These are phyloP conservation scores for Bradypodion pumilum DNA, from an alignment of 2,797 vertebrate species.

Conservation along the genomic window DNA sequence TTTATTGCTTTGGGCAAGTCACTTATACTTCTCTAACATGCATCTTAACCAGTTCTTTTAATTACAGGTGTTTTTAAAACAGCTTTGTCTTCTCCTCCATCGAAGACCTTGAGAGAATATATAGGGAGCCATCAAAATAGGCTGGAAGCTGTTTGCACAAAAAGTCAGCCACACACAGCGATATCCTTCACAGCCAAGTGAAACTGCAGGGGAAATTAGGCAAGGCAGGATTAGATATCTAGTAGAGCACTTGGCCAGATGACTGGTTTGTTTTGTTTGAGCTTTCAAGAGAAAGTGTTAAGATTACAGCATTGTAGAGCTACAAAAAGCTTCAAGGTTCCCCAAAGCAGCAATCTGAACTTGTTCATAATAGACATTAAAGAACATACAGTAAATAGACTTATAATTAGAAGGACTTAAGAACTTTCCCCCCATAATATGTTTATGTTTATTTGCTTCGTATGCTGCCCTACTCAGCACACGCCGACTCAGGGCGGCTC, in stretches of 20 bases:
- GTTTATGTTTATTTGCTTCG: too few relatives aligned
- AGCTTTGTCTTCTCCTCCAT: neutral
- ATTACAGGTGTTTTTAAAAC: neutral
- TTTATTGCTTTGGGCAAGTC: neutral
- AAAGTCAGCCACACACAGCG: conserved; percentile 16
- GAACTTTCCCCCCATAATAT: neutral
- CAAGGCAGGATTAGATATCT: conserved; percentile 50
- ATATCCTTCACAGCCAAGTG: conserved; percentile 26
- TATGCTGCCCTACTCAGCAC: too few relatives aligned
- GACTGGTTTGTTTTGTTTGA: conserved; percentile 38
- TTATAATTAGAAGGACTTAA: neutral
- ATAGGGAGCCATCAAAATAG: conserved; percentile 31
- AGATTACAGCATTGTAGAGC: neutral
- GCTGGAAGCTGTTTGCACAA: conserved; percentile 37
- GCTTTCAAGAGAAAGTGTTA: neutral
- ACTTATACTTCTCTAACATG: neutral
- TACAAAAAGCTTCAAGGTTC: neutral
- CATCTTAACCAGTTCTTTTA: neutral
- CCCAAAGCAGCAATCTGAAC: neutral
- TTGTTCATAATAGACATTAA: neutral
- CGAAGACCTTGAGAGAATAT: neutral
- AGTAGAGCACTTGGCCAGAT: conserved; percentile 42
- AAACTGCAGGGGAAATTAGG: conserved; percentile 43
- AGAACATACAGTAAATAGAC: too few relatives aligned
- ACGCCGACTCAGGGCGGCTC: too few relatives aligned